Evolutionary conservation across 2,888 invertebrate species (phyloP).

Genomic region (Drosophila picticornis): DNA sequence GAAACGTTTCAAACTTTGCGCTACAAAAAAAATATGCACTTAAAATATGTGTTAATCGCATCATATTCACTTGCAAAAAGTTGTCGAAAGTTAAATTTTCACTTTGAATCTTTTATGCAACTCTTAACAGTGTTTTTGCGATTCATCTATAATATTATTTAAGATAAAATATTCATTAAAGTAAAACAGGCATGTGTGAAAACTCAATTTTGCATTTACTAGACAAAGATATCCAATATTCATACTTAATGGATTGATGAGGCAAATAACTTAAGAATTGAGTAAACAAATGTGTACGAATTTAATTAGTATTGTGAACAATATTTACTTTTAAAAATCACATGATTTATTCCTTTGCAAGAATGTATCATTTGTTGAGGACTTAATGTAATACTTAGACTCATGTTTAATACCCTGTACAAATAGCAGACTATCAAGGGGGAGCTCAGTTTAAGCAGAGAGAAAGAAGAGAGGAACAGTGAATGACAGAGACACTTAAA

Average conservation of each 20-base stretch:
- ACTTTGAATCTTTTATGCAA: not conserved
- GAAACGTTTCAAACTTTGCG: slow-evolving; percentile 17
- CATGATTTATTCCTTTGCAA: not conserved
- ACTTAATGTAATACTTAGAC: not conserved
- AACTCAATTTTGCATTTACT: not conserved
- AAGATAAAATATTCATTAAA: not conserved
- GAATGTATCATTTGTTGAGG: not conserved
- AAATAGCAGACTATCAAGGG: slow-evolving; percentile 3
- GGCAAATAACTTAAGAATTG: not conserved
- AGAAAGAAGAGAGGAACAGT: not conserved
- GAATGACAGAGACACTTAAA: not conserved
- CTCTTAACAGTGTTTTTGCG: not conserved
- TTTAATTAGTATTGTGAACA: not conserved
- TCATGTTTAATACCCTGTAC: not conserved
- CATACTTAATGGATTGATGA: not conserved
- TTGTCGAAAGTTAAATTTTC: not conserved
- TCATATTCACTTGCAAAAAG: slow-evolving; percentile 15
- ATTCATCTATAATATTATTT: not conserved
- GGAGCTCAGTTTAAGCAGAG: slow-evolving; percentile 2
- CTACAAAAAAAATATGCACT: slow-evolving; percentile 28
- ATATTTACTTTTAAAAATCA: slow-evolving; percentile 1
- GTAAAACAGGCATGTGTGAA: not conserved
- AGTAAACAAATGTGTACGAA: not conserved
- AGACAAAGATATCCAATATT: not conserved
- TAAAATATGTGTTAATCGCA: slow-evolving; percentile 26